Base-by-base conservation (phyloP, 1,140 invertebrate genomes). In the Drosophila mojavensis region DNA sequence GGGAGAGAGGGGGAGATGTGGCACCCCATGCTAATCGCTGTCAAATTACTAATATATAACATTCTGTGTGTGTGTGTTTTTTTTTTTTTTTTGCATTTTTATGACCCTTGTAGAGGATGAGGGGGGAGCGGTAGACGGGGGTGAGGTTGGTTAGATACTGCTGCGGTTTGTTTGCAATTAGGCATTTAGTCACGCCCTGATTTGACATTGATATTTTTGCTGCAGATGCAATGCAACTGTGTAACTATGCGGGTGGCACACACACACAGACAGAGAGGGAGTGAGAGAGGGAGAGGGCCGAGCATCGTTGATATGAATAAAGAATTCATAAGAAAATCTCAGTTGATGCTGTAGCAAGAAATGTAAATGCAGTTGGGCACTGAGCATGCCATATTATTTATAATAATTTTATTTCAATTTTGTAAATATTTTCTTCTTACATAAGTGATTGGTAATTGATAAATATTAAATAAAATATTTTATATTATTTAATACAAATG, bases 151-250 rank as follows among this genome's bases (percentile, higher is more conserved):
- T 17, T 20, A 17, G 47, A 59, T 51, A 43, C 51, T 43, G 63
- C 54, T 70, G 75, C 63, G 73, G 67, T 84, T 72, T 59, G 74
- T 61, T 56, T 75, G 82, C 83, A 85, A 85, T 85, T 88, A 85
- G 79, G 71, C 79, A 71, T 79, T 85, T 85, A 67, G 82, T 82
- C 82, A 88, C 82, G 82, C 82, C 82, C 82, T 79, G 82, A 85
- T 85, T 82, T 88, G 82, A 66, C 79, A 85, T 88, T 79, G 83
- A 88, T 85, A 88, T 61, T 65, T 65, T 51, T 39, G 48, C 11
- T 11, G 17, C 28, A 63, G 30, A 48, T 59, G 28, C 28, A 62
- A 30, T 41, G 51, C 43, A 62, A 54, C 45, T 63, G 36, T 48
- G 20, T 47, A 63, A 48, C 26, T 36, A 75, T 75, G 70, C 70